Base-by-base conservation (phyloP, 2,797 vertebrate species). In the Macrochelys suwanniensis region DNA sequence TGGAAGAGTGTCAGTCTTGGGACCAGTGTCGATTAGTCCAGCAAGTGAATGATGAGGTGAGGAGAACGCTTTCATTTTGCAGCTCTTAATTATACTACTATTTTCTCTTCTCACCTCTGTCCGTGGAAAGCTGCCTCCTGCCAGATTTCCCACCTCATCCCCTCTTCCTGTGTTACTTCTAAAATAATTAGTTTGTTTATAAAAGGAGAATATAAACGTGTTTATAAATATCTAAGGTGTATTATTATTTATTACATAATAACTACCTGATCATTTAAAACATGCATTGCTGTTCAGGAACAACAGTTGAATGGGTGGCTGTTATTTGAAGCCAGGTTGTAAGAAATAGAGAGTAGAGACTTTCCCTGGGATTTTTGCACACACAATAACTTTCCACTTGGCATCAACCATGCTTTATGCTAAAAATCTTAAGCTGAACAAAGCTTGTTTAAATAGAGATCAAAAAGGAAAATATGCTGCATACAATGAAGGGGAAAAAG, bases 11-110 rank as follows among this genome's bases (percentile, higher is more conserved):
- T 82, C 96, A 97, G 96, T 98, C 98, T 90, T 99, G 99, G 99
- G 98, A 98, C 89, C 98, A 98, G 94, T 97, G 98, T 87, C 98
- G 94, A 84, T 98, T 99, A 88, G 98, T 98, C 96, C 97, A 95
- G 98, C 98, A 98, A 99, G 99, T 99, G 98, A 98, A 97, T 97
- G 96, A 97, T 90, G 99, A 99, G 99, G 99, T 99, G 99, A 99
- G 98, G 87, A 53, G 89, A 50, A 17, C 11, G 7, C 17, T 74
- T 45, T 7, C 17, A 56, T 65, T 90, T 33, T 11, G 2, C 85
- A 1, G 53, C 50, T 61, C 4, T 12, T 33, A 26, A 49, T 28
- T 19, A 19, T 54, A 0, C 0, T 15, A 23, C 49, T n/a, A 10
- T 33, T 56, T 42, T n/a, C 10, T 8, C 76, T 2, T 50, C n/a